Evolutionary conservation across 1,140 invertebrate species (phyloP).

Genomic region (Mya arenaria): DNA sequence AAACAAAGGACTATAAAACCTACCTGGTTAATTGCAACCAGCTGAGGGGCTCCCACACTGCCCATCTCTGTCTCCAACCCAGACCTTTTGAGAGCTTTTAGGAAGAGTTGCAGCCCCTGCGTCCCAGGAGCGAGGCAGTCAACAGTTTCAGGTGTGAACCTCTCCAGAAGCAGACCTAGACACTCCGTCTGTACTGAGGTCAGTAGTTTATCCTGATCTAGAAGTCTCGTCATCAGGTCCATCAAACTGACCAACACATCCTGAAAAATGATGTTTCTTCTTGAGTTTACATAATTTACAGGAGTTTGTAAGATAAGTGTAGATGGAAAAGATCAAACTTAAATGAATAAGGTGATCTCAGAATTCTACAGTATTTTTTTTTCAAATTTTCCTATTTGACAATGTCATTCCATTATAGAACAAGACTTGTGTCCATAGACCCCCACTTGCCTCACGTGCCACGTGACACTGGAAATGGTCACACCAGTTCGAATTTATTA

Average conservation of each 20-base stretch:
- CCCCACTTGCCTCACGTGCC: no score
- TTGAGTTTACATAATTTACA: no score
- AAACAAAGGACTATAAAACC: neutral
- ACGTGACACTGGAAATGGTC: no score
- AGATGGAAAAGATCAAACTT: no score
- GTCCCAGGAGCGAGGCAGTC: constrained; percentile 7
- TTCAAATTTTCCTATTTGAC: no score
- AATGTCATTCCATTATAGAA: no score
- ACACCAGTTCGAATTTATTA: no score
- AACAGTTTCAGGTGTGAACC: constrained; percentile 45
- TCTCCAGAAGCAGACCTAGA: constrained; percentile 47
- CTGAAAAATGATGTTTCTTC: no score
- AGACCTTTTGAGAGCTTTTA: constrained; percentile 21
- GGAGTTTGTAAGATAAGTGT: no score
- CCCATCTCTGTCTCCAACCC: neutral
- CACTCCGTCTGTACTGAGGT: constrained; percentile 26
- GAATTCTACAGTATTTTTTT: no score
- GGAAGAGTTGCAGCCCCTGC: constrained; percentile 40
- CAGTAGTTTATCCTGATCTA: neutral
- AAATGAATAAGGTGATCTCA: no score
- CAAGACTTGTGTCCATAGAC: no score
- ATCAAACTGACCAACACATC: constrained; percentile 41
- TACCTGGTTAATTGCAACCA: neutral
- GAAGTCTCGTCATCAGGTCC: constrained; percentile 39
- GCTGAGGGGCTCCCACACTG: neutral